phyloP scores from a whole-genome alignment of 2,797 vertebrate species.

The Champsocephalus gunnari region DNA sequence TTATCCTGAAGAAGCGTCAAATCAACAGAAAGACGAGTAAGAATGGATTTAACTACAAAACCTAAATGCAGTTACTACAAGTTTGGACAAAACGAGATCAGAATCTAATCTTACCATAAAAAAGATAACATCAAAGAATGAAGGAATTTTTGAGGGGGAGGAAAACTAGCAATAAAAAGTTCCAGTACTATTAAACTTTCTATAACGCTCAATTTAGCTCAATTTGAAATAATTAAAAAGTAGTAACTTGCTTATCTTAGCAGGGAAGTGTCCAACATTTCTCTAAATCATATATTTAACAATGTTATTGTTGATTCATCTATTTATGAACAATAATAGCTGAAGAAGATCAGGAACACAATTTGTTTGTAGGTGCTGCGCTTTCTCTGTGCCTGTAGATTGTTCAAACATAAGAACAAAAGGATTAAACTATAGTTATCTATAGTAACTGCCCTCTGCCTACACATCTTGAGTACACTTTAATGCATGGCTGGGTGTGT shows the following conservation, averaged over 20 bases:
- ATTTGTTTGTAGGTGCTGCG: neutral
- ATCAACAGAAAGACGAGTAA: neutral
- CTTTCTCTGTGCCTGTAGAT: neutral
- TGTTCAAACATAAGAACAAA: neutral
- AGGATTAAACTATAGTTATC: neutral
- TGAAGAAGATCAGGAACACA: neutral
- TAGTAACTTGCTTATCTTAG: neutral
- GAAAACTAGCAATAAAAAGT: neutral
- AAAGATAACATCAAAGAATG: too few relatives aligned
- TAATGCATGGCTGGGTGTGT: neutral
- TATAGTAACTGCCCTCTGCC: neutral
- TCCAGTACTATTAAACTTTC: neutral
- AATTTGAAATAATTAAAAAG: too few relatives aligned
- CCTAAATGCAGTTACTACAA: neutral
- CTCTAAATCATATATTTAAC: neutral
- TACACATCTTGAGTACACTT: neutral
- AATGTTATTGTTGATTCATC: neutral
- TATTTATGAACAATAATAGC: neutral
- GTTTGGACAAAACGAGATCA: neutral
- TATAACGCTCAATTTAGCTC: too few relatives aligned
- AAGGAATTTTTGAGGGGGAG: neutral
- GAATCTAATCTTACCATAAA: neutral
- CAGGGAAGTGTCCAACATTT: neutral
- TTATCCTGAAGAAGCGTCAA: conserved; percentile 65
- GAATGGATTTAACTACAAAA: neutral